Evolutionary conservation across 2,797 vertebrate species (phyloP).

Genomic region (Microcaecilia unicolor): DNA sequence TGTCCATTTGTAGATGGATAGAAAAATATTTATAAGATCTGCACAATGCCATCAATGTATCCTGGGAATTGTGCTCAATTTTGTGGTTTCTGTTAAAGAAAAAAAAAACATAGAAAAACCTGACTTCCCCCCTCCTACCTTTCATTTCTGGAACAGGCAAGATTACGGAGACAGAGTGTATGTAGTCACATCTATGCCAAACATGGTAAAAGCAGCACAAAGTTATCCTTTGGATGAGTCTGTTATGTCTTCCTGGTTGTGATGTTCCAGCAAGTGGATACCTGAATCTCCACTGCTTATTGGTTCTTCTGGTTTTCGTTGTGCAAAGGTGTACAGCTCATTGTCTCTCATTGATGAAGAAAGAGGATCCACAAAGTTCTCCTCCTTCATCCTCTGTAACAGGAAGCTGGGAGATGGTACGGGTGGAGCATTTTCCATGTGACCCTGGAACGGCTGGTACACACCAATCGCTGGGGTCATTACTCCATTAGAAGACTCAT

Average conservation of each 20-base stretch:
- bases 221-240: too few relatives aligned
- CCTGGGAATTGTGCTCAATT: too few relatives aligned
- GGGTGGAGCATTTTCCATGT: constrained; percentile 44
- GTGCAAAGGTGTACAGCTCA: constrained; percentile 70
- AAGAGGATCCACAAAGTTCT: constrained; percentile 2
- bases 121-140: too few relatives aligned
- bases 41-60: too few relatives aligned
- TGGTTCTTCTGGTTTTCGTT: constrained; percentile 18
- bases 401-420: constrained; percentile 57
- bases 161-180: too few relatives aligned
- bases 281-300: constrained; percentile 35
- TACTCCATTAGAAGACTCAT: constrained; percentile 40
- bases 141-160: too few relatives aligned
- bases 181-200: too few relatives aligned
- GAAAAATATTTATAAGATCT: too few relatives aligned
- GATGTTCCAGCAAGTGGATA: constrained; percentile 20
- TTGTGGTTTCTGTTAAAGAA: too few relatives aligned
- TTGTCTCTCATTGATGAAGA: constrained; percentile 55
- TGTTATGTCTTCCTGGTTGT: not conserved
- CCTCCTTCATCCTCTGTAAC: constrained; percentile 21
- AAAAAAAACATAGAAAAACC: too few relatives aligned
- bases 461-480: constrained; percentile 57
- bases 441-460: constrained; percentile 72
- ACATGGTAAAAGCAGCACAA: not conserved
- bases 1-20: too few relatives aligned